Base-by-base conservation (phyloP, 2,797 vertebrate species). In the Pseudochirops cupreus region DNA sequence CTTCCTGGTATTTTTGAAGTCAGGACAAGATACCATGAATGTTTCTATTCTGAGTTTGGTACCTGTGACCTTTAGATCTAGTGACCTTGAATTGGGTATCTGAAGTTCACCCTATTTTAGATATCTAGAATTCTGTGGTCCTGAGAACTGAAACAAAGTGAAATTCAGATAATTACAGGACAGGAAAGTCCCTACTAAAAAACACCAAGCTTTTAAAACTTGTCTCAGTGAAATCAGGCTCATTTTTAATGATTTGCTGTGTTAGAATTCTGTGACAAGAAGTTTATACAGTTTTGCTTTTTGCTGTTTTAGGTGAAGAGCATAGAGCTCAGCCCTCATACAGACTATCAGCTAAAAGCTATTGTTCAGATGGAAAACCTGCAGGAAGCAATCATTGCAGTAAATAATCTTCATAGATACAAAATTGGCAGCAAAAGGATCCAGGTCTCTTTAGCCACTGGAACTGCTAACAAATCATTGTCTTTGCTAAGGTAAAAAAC, bases 391-490 rank as follows among this genome's bases (percentile, higher is more conserved):
- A 99, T 99, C 82, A 98, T 98, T 50, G 99, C 99, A 0, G 99
- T 99, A 96, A 99, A 99, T 91, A 99, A 98, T 91, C 98, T 99
- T 94, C 99, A 99, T 95, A 99, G 99, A 96, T 99, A 99, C 95
- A 99, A 99, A 98, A 99, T 99, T 2, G 99, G 99, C 97, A 99
- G 99, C 98, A 99, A 99, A 97, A 99, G 99, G 98, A 99, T 99
- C 94, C 99, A 99, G 91, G 99, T 99, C 95, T 99, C 99, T 33
- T 98, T 99, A 94, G 98, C 99, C 98, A 99, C 99, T 0, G 99
- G 99, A 95, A 98, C 99, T 94, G 98, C 98, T 97, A 99, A 96
- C 98, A 99, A 99, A 98, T 99, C 99, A 39, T 99, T 99, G 0
- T 98, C 99, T 95, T 98, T 99, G 50, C 99, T 99, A 97, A 99